These are phyloP conservation scores for Stenodema calcarata DNA, from an alignment of 2,888 invertebrate genomes.

Conservation along the genomic window DNA sequence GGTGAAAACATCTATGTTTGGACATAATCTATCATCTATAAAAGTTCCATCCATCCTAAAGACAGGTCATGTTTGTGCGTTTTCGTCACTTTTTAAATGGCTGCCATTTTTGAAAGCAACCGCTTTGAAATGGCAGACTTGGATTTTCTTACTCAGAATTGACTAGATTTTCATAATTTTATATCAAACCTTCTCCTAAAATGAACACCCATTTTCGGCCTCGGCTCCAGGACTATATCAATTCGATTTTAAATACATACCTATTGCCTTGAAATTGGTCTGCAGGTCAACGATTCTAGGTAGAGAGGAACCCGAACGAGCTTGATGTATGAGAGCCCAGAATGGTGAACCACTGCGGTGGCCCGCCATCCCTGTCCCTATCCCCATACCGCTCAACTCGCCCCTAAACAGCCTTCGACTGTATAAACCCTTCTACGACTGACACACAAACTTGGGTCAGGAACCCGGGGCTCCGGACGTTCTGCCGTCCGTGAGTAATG, in stretches of 20 bases:
- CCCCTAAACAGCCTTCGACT: background rate
- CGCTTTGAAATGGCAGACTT: too few species aligned
- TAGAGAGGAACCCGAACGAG: background rate
- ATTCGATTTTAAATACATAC: background rate
- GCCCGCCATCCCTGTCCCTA: background rate
- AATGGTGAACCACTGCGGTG: background rate
- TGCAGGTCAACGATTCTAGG: background rate
- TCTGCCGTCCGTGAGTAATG: background rate
- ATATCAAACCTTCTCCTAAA: too few species aligned
- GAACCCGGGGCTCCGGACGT: background rate
- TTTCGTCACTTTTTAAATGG: too few species aligned
- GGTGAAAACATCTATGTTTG: too few species aligned
- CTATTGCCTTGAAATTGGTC: background rate
- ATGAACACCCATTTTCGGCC: too few species aligned
- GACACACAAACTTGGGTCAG: background rate
- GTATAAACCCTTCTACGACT: background rate
- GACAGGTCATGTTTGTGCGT: too few species aligned
- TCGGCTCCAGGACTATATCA: too few species aligned
- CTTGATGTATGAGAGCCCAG: background rate
- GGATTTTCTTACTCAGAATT: too few species aligned
- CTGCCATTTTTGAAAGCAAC: too few species aligned
- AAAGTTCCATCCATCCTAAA: too few species aligned
- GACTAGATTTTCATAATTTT: too few species aligned
- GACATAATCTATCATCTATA: too few species aligned
- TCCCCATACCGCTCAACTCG: background rate